Percentiles rank a stretch among this genome's conserved stretches.
These are phyloP conservation scores for Caracal caracal DNA, from an alignment of 2,113 vertebrate species.

Conservation along the genomic window DNA sequence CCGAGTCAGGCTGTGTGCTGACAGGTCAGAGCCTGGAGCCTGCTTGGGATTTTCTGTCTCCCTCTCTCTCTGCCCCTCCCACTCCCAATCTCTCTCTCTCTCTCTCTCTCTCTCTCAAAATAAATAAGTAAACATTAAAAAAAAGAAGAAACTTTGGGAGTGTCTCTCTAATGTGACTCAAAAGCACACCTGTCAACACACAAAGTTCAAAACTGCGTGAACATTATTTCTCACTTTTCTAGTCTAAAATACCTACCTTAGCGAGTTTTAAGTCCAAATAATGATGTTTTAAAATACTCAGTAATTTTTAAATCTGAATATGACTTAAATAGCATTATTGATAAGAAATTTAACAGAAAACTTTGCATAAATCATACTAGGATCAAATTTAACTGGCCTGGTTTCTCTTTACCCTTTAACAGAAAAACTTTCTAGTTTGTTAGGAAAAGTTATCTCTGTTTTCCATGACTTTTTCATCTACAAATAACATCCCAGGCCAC, in stretches of 20 bases:
- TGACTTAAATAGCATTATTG: neutral
- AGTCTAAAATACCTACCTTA: neutral
- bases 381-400: neutral
- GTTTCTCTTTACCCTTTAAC: neutral
- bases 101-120: too few species aligned
- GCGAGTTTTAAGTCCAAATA: neutral
- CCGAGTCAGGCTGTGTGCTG: too few species aligned
- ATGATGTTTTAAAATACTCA: neutral
- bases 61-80: too few species aligned
- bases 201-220: neutral
- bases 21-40: too few species aligned
- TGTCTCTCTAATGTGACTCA: neutral
- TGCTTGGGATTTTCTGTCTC: too few species aligned
- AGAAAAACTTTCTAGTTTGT: rapidly evolving
- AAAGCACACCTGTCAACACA: neutral
- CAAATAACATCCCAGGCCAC: neutral
- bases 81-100: too few species aligned
- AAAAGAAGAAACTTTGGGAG: too few species aligned
- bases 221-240: neutral
- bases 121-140: too few species aligned
- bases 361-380: neutral
- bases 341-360: neutral
- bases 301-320: neutral
- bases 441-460: neutral
- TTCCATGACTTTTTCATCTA: neutral